A percentile compares a stretch with the other conserved stretches of the same genome.
phyloP scores from a whole-genome alignment of 2,888 invertebrate species.

The Plagodis pulveraria region DNA sequence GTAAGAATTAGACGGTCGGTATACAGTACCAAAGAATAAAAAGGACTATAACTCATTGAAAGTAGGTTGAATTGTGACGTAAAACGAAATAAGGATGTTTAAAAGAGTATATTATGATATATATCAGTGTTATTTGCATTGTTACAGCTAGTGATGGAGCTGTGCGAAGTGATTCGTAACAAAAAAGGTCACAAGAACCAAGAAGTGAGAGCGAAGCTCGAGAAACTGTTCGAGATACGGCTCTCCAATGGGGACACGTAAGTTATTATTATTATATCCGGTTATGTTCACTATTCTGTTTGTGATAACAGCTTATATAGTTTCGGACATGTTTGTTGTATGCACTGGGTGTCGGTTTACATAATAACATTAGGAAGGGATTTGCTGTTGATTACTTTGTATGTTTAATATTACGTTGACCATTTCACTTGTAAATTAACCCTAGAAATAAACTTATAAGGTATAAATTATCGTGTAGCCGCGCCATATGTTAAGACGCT shows the following conservation, averaged over 20 bases:
- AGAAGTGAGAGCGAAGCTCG: slow-evolving; percentile 59
- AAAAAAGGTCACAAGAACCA: slow-evolving; percentile 60
- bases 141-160: slow-evolving; percentile 65
- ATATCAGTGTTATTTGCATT: slow-evolving; percentile 10
- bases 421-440: too few species aligned
- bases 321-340: slow-evolving; percentile 1
- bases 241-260: slow-evolving; percentile 76
- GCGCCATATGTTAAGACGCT: too few species aligned
- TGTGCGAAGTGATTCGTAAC: slow-evolving; percentile 64
- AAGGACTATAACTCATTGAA: too few species aligned
- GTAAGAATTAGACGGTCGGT: too few species aligned
- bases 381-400: not conserved
- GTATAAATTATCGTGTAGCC: too few species aligned
- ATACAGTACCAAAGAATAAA: too few species aligned
- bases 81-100: too few species aligned
- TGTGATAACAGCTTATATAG: slow-evolving; percentile 1
- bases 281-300: slow-evolving; percentile 18
- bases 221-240: slow-evolving; percentile 65
- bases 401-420: too few species aligned
- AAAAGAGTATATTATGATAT: too few species aligned
- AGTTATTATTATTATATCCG: slow-evolving; percentile 46
- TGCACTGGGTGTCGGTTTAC: slow-evolving; percentile 3
- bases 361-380: not conserved
- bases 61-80: too few species aligned
- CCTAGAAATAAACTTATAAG: too few species aligned